These are phyloP conservation scores for Micropoecilia bifurca DNA, from an alignment of 2,797 vertebrate genomes.

Conservation along the genomic window DNA sequence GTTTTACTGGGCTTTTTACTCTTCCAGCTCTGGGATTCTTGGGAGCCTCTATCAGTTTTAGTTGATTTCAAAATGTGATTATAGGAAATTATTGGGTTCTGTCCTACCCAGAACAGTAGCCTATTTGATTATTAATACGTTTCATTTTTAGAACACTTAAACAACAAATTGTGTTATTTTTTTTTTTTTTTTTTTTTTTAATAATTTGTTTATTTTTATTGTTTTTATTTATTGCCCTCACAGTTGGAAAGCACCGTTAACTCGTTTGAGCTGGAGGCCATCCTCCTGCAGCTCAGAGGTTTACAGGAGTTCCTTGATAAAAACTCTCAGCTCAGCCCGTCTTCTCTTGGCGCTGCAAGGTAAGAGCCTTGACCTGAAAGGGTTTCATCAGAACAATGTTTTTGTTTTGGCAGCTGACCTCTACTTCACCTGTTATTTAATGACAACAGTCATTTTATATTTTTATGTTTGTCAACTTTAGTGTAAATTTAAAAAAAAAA, in stretches of 20 bases:
- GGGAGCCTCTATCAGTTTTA: neutral
- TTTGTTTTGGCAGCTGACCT: neutral
- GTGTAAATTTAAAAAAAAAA: neutral
- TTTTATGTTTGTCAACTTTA: neutral
- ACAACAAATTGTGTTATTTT: neutral
- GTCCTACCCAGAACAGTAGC: neutral
- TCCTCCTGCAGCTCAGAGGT: conserved; percentile 88
- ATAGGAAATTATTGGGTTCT: neutral
- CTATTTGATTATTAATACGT: neutral
- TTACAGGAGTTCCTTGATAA: conserved; percentile 94
- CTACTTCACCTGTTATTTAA: neutral
- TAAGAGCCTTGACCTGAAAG: conserved; percentile 61
- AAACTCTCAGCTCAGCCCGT: conserved; percentile 94
- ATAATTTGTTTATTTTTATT: neutral
- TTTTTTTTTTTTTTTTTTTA: neutral
- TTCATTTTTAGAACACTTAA: neutral
- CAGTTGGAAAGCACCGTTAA: conserved; percentile 92
- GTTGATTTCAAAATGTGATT: neutral
- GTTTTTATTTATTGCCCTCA: neutral
- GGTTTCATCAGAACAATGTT: neutral
- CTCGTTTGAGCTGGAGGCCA: conserved; percentile 84
- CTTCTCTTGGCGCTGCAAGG: conserved; percentile 89
- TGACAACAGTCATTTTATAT: neutral
- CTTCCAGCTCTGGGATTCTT: neutral
- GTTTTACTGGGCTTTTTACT: neutral